Base-by-base conservation (phyloP, 2,888 invertebrate genomes). In the Tenthredo mesomela region DNA sequence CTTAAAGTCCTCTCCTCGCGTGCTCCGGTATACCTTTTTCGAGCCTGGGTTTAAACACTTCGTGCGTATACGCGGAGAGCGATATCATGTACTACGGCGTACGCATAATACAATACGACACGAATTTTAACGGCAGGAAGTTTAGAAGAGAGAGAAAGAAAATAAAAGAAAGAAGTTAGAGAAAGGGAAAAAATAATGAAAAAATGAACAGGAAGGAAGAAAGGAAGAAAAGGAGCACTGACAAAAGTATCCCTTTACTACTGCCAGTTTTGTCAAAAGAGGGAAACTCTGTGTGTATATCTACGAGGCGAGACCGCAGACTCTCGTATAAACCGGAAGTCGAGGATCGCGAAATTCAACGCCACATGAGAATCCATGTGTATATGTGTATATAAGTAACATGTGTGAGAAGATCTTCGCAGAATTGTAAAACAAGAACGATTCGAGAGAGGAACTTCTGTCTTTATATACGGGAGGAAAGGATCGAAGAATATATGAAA, bases 231-330 rank as follows among this genome's bases (percentile, higher is more conserved):
- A 29, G 37, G 18, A 70, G 37, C 4, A 5, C n/a, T 37, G 71
- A 73, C 71, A 37, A 73, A 43, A 73, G 71, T 73, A 73, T 73
- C 71, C 71, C 18, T 73, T 73, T 73, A 73, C 71, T 43, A 1
- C 12, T 0, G 33, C 33, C 7, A 21, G 43, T 50, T 77, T 80
- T 25, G n/a, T 80, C 40, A 80, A 80, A 80, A 40, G 80, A 58
- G 61, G 37, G 21, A 80, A 61, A 80, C 80, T 80, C 15, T 58
- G 77, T 77, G 29, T 1, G 10, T 15, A 25, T n/a, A 75, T 6
- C 18, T 50, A 54, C 54, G 50, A 47, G 18, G 29, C 50, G 71
- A 73, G 71, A 73, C 71, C 71, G 21, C 71, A 10, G 40, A 43
- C 33, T 73, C n/a, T 21, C 21, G 50, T 77, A 15, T 18, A 2